Evolutionary conservation across 1,140 invertebrate genomes (phyloP), one percentile per base, ranked within the genome.

Genomic region (Drosophila melanogaster): DNA sequence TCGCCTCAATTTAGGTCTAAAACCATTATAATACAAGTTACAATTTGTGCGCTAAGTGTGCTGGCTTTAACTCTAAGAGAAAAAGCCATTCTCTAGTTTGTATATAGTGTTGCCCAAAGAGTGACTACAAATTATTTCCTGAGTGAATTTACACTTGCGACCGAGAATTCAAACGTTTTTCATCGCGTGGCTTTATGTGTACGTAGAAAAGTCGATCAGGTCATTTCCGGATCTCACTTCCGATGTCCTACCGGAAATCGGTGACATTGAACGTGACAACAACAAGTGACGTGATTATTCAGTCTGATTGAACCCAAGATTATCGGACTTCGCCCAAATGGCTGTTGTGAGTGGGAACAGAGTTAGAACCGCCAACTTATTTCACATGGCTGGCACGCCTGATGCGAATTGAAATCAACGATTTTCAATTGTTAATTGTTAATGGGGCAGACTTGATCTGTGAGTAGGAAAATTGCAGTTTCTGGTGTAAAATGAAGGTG

Each of bases 341-440:
- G 40, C 37, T 41, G 49, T 19, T 41, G 49, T 19, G 65, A 50
- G 57, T 53, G 22, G 35, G 55, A 47, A 54, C 15, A 54, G 71
- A 75, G 72, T 30, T 66, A 53, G 72, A 75, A 75, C 72, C 72
- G 72, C 72, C 72, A 75, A 75, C 72, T 71, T 57, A 30, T 24
- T 24, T 22, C 55, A 70, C 65, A 66, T 44, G 47, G 19, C 30
- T 57, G 56, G 37, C 46, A 24, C 8, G 49, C 10, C 61, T 30
- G 22, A 33, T 33, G 41, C 41, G 55, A 46, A 35, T 43, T 37
- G 4, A 33, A 38, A 19, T 22, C 7, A 50, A 15, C 33, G 51
- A 26, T 26, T 26, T 0, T 26, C 7, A 26, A 26, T 26, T 26
- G 24, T 7, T 6, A 26, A 26, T 30, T 30, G 30, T 10, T 30